Base-by-base conservation (phyloP, 2,797 vertebrate genomes). In the Fistularia commersonii region DNA sequence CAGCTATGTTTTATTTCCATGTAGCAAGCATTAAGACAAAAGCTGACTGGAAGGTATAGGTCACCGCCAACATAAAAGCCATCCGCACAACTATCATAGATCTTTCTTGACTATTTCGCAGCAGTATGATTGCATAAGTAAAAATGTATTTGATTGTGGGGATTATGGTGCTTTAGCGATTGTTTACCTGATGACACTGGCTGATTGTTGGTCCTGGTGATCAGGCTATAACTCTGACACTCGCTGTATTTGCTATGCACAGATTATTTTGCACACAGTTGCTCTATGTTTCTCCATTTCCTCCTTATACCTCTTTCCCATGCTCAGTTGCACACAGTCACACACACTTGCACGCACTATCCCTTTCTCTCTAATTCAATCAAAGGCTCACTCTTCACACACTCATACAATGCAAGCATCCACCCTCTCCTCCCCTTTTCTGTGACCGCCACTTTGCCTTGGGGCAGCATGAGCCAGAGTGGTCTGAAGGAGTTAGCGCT, bases 401-500 rank as follows among this genome's bases (percentile, higher is more conserved):
- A 80, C 78, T 73, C 58, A 9, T 53, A 72, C 57, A 79, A 77
- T 76, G 62, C 59, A 48, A 62, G 32, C 37, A 61, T 31, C 43
- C 54, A 45, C 53, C 41, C 12, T 13, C 12, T 33, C 46, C 41
- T 32, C 47, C 62, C 45, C 45, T 47, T 50, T 64, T 53, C 61
- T 50, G 56, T 64, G 72, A 71, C 66, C 77, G 78, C 74, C 84
- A 81, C 78, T 82, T 83, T 83, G 86, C 86, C 87, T 84, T 66
- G 70, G 79, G 87, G 88, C 81, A 67, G 62, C 45, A 33, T 63
- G 79, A 87, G 78, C 67, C 47, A 23, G 58, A 85, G 77, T 80
- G 79, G 73, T 89, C 87, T 84, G 76, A 89, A 88, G 80, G 75
- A 84, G 84, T 89, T 89, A 88, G 82, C 50, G 57, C 68, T 62